Evolutionary conservation across 1,140 invertebrate species (phyloP).

Genomic region (Aphaenogaster rudis): DNA sequence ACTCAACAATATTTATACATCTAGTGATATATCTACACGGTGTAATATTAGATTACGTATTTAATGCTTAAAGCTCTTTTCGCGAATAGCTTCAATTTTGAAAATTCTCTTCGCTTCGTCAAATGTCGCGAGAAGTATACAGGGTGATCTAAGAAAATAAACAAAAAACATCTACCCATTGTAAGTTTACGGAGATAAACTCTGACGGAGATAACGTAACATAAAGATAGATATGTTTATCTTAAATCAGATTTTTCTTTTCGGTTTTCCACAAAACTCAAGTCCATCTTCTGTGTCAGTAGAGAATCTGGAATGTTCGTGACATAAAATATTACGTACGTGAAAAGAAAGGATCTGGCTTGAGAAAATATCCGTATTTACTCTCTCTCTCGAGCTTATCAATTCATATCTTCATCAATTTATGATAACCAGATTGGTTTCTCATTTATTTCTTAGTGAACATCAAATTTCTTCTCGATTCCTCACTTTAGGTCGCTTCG

Average conservation of each 20-base stretch:
- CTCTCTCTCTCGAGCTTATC: too few relatives aligned
- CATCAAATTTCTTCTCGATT: neutral
- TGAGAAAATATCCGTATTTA: neutral
- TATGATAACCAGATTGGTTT: neutral
- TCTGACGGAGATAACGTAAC: neutral
- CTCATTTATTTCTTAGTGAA: neutral
- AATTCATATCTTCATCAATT: neutral
- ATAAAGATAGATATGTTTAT: neutral
- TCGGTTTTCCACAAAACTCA: neutral
- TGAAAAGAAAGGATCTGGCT: neutral
- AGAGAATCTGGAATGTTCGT: neutral
- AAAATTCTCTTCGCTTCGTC: neutral
- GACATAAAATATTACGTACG: neutral
- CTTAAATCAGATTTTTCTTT: neutral
- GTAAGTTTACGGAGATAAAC: neutral
- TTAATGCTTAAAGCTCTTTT: neutral
- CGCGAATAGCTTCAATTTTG: neutral
- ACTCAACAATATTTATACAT: neutral
- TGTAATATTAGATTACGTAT: neutral
- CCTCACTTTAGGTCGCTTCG: neutral
- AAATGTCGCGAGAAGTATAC: neutral
- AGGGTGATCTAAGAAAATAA: neutral
- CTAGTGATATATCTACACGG: neutral
- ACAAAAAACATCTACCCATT: neutral
- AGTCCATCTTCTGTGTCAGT: neutral